Percentiles rank a stretch among this genome's conserved stretches.
These are phyloP conservation scores for Rhabdomys dilectus DNA, from an alignment of 2,113 vertebrate species.

Conservation along the genomic window DNA sequence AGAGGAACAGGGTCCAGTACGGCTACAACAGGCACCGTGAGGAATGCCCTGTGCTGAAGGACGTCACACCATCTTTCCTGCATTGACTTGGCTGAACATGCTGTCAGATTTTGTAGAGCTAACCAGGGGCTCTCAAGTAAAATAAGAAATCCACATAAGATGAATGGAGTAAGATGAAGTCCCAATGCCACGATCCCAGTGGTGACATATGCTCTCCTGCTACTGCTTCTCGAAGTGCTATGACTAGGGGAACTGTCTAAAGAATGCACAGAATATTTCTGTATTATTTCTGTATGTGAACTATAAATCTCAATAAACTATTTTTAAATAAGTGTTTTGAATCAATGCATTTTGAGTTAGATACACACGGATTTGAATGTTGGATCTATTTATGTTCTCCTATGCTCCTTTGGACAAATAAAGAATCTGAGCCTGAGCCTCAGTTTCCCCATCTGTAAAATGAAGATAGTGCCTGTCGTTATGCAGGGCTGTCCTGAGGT, in stretches of 20 bases:
- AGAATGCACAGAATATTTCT: neutral
- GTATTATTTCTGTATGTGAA: neutral
- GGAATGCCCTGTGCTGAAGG: neutral
- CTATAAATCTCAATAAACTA: neutral
- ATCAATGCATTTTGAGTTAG: neutral
- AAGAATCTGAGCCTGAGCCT: neutral
- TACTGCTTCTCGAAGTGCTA: neutral
- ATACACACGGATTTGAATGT: neutral
- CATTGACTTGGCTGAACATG: neutral
- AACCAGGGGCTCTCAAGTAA: neutral
- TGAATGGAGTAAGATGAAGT: neutral
- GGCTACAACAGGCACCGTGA: neutral
- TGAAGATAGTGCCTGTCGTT: neutral
- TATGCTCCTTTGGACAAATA: neutral
- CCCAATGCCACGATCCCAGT: neutral
- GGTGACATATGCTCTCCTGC: neutral
- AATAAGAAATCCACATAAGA: neutral
- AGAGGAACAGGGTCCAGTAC: neutral
- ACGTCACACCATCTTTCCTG: neutral
- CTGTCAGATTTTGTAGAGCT: neutral
- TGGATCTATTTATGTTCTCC: neutral
- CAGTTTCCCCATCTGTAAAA: neutral
- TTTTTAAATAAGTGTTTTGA: constrained; percentile 10
- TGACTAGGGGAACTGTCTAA: neutral
- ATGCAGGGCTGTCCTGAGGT: neutral